These are phyloP conservation scores for Tortrix viridana DNA, from an alignment of 2,888 invertebrate genomes.

Conservation along the genomic window DNA sequence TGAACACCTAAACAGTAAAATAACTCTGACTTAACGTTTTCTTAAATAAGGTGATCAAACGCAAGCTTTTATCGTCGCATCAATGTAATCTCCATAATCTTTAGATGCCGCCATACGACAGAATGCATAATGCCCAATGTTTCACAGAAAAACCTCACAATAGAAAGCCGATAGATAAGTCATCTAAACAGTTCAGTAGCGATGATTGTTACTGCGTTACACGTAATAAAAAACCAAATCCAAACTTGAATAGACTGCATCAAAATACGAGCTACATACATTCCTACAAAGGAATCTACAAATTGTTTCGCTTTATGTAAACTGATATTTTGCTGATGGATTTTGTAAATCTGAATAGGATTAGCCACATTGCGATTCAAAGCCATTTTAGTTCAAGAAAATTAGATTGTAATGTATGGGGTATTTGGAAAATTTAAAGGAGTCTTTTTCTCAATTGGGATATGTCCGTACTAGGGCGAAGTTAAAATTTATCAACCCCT, in stretches of 20 bases:
- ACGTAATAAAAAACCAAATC: conserved; percentile 22
- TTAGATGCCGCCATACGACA: background rate
- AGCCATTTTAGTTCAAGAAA: too few species aligned
- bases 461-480: too few species aligned
- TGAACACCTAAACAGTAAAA: too few species aligned
- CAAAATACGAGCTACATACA: conserved; percentile 19
- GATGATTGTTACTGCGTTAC: conserved; percentile 1
- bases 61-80: too few species aligned
- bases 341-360: conserved; percentile 21
- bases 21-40: too few species aligned
- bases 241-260: conserved; percentile 27
- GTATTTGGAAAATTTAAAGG: too few species aligned
- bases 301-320: conserved; percentile 30
- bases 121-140: conserved; percentile 3
- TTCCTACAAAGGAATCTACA: conserved; percentile 20
- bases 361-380: conserved; percentile 10
- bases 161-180: conserved; percentile 27
- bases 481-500: too few species aligned
- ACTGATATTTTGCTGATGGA: conserved; percentile 27
- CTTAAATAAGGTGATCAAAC: too few species aligned
- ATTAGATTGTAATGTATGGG: too few species aligned
- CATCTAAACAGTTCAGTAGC: conserved; percentile 32
- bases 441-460: too few species aligned
- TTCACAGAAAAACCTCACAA: conserved; percentile 20
- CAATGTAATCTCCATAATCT: background rate